Percentiles rank a stretch among this genome's conserved stretches.
Evolutionary conservation across 2,797 vertebrate genomes (phyloP).

Genomic region (Odontamblyopus rebecca): DNA sequence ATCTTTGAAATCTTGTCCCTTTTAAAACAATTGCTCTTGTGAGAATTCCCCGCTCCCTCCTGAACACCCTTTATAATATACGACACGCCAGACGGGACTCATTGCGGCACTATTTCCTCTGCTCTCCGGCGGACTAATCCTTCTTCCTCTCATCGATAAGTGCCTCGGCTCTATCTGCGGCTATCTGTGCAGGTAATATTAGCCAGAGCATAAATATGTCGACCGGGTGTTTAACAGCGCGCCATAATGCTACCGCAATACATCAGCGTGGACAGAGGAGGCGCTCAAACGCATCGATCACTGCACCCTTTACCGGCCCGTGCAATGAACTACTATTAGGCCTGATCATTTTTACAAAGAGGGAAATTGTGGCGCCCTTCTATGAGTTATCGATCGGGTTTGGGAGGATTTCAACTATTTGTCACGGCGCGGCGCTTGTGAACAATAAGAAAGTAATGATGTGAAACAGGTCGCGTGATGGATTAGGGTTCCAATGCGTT

Average conservation of each 20-base stretch:
- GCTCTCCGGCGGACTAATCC: slow-evolving; percentile 4
- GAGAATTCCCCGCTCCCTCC: not conserved
- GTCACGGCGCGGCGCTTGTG: slow-evolving; percentile 38
- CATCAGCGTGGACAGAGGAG: slow-evolving; percentile 67
- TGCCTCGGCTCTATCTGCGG: not conserved
- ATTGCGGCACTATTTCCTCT: slow-evolving; percentile 12
- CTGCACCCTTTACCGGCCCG: slow-evolving; percentile 52
- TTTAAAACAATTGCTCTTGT: not conserved
- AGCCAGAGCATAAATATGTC: slow-evolving; percentile 43
- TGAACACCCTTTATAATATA: slow-evolving; percentile 19
- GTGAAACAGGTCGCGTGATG: slow-evolving; percentile 28
- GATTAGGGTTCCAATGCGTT: slow-evolving; percentile 27
- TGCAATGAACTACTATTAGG: slow-evolving; percentile 57
- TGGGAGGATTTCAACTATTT: slow-evolving; percentile 40
- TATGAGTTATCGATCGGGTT: slow-evolving; percentile 59
- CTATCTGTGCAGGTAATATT: slow-evolving; percentile 24
- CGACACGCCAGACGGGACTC: slow-evolving; percentile 30
- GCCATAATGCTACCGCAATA: slow-evolving; percentile 65
- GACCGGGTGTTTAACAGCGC: slow-evolving; percentile 66
- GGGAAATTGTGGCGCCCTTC: slow-evolving; percentile 57
- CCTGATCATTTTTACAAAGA: slow-evolving; percentile 59
- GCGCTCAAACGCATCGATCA: slow-evolving; percentile 60
- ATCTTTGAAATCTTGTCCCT: not conserved
- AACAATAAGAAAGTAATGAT: slow-evolving; percentile 48
- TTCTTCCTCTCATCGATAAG: slow-evolving; percentile 13